Evolutionary conservation across 37 sponge, comb jelly and placozoan species (phyloP).

Genomic region (Geodia barretti): DNA sequence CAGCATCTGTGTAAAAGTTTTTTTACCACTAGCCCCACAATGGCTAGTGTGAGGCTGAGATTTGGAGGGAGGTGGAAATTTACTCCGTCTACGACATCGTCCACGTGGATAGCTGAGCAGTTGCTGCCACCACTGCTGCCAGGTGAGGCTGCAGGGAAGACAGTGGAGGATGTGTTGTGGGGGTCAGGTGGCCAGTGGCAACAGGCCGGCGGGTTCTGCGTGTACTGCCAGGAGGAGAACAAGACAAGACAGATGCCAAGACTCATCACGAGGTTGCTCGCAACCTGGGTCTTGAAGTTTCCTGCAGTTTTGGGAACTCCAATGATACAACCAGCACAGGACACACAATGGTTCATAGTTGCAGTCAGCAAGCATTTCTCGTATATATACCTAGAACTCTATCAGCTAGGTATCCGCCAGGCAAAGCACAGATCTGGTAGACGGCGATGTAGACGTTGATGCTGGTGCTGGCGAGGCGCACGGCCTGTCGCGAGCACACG

Average conservation of each 20-base stretch:
- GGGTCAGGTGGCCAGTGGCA: constrained; percentile 4
- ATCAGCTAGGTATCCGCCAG: constrained; percentile 73
- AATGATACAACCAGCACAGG: too few species aligned
- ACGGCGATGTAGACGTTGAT: constrained; percentile 59
- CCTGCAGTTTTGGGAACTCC: too few species aligned
- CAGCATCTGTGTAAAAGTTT: too few species aligned
- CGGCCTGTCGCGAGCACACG: constrained; percentile 24
- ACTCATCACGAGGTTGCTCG: constrained; percentile 21
- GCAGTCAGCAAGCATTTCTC: too few species aligned
- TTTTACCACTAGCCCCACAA: constrained; percentile 45
- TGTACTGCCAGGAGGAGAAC: constrained; percentile 71
- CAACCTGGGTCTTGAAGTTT: constrained; percentile 58
- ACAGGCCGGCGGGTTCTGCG: constrained; percentile 35
- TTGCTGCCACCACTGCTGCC: not conserved
- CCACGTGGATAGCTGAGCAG: constrained; percentile 31
- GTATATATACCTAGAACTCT: constrained; percentile 35
- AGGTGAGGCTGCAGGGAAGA: not conserved
- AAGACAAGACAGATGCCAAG: constrained; percentile 23
- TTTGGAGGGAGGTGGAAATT: constrained; percentile 30
- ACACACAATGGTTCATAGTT: too few species aligned
- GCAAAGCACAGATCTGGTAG: constrained; percentile 46
- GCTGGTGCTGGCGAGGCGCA: constrained; percentile 28
- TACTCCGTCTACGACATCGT: not conserved
- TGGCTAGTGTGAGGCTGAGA: constrained; percentile 19
- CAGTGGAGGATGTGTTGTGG: not conserved